phyloP scores from a whole-genome alignment of 2,113 vertebrate genomes.

The Lynx canadensis region DNA sequence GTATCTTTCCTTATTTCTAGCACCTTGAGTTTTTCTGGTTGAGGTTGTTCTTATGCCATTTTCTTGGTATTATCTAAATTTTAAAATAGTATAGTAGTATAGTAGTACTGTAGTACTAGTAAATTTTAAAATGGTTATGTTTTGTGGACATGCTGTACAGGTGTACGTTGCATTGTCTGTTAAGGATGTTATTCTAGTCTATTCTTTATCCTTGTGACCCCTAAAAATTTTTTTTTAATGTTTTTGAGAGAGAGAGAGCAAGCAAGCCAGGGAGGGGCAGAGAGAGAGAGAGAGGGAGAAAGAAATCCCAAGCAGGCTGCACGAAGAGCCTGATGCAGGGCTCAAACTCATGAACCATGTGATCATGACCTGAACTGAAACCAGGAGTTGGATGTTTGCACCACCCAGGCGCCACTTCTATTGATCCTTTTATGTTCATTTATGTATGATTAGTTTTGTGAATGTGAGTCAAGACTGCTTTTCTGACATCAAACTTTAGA shows the following conservation, averaged over 20 bases:
- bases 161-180: background rate
- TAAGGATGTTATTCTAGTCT: background rate
- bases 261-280: too few relatives aligned
- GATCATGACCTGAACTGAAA: too few relatives aligned
- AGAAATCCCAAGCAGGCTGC: too few relatives aligned
- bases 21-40: background rate
- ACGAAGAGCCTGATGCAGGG: too few relatives aligned
- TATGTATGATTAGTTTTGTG: background rate
- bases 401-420: background rate
- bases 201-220: background rate
- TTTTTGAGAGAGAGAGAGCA: too few relatives aligned
- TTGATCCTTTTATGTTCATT: background rate
- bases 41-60: background rate
- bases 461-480: background rate
- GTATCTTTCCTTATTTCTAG: background rate
- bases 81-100: background rate
- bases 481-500: background rate
- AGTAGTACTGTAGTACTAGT: background rate
- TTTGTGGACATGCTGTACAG: background rate
- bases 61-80: background rate
- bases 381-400: too few relatives aligned
- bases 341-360: too few relatives aligned
- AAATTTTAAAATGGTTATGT: background rate
- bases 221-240: background rate
- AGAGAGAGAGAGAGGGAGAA: too few relatives aligned